A percentile compares a stretch with the other conserved stretches of the same genome.
These are phyloP conservation scores for Ophthalmolycus amberensis DNA, from an alignment of 2,113 vertebrate species.

Conservation along the genomic window DNA sequence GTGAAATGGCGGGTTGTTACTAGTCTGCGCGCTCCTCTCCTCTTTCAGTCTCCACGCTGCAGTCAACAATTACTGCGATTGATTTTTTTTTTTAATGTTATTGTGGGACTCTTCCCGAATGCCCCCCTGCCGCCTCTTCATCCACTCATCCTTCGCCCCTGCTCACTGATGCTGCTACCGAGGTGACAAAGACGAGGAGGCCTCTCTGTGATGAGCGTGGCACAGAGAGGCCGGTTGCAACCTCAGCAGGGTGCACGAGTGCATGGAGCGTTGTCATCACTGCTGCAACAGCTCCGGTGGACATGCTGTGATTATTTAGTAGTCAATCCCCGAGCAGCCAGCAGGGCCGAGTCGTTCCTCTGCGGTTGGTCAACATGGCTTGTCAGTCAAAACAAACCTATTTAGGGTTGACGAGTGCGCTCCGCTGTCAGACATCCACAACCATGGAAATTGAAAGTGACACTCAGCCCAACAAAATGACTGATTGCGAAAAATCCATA, in stretches of 20 bases:
- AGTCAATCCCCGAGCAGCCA: constrained; percentile 29
- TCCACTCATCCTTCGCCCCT: constrained; percentile 21
- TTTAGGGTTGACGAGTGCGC: constrained; percentile 37
- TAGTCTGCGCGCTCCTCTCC: not conserved
- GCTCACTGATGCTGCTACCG: constrained; percentile 13
- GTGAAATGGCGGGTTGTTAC: not conserved
- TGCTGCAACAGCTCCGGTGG: constrained; percentile 10
- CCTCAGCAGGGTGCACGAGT: constrained; percentile 50
- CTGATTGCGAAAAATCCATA: constrained; percentile 44
- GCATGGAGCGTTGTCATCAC: constrained; percentile 46
- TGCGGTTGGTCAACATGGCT: constrained; percentile 49
- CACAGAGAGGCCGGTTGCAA: constrained; percentile 22
- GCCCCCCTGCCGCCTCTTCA: constrained; percentile 7
- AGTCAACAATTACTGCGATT: constrained; percentile 19
- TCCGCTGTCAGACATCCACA: constrained; percentile 33
- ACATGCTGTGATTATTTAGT: constrained; percentile 40
- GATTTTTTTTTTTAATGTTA: not conserved
- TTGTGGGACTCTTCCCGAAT: constrained; percentile 18
- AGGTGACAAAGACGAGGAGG: constrained; percentile 30
- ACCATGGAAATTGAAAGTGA: constrained; percentile 57
- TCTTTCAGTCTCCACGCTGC: not conserved
- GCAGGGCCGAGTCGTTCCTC: constrained; percentile 31
- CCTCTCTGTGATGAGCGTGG: constrained; percentile 36
- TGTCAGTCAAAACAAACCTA: constrained; percentile 65
- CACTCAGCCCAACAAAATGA: constrained; percentile 25